Evolutionary conservation across 2,797 vertebrate species (phyloP), one percentile per base, ranked within the genome.

Genomic region (Acanthopagrus latus): DNA sequence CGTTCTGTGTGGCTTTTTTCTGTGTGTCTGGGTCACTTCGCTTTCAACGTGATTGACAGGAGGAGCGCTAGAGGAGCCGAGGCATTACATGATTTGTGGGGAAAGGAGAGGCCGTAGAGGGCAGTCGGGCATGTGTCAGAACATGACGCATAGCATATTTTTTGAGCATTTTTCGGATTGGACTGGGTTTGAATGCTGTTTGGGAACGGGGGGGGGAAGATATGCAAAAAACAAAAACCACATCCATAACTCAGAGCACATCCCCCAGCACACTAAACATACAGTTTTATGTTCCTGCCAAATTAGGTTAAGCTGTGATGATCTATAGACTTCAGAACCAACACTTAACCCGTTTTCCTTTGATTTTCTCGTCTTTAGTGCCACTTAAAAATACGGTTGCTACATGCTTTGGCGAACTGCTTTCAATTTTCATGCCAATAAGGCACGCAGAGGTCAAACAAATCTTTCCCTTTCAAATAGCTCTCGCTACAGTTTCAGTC

Each of bases 301-400:
- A 88, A 88, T 91, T 82, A 82, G 65, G 73, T 90, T 89, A 83
- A 84, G 83, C 68, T 86, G 78, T 87, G 78, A 54, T 88, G 84
- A 91, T 90, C 89, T 88, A 81, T 76, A 71, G 63, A 88, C 74
- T 56, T 76, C n/a, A 80, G 27, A 78, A 73, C 75, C 67, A 84
- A 80, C 56, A 72, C 64, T 80, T 74, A 68, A 62, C 38, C 80
- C 87, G 43, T 79, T 81, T 73, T 38, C 29, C 80, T 90, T 91
- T 84, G 69, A 85, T 90, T 71, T 73, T 71, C 57, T 74, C 59
- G 27, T 33, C 60, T 88, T 77, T 67, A 21, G 63, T 74, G 74
- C 80, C 70, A 86, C 76, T 87, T 88, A 70, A 84, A 90, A 88
- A 83, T 73, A 85, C 78, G 71, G 72, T 25, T 65, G 56, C 71